Conservation (phyloP, 2,797 vertebrate genomes). For the Threskiornis aethiopicus region DNA sequence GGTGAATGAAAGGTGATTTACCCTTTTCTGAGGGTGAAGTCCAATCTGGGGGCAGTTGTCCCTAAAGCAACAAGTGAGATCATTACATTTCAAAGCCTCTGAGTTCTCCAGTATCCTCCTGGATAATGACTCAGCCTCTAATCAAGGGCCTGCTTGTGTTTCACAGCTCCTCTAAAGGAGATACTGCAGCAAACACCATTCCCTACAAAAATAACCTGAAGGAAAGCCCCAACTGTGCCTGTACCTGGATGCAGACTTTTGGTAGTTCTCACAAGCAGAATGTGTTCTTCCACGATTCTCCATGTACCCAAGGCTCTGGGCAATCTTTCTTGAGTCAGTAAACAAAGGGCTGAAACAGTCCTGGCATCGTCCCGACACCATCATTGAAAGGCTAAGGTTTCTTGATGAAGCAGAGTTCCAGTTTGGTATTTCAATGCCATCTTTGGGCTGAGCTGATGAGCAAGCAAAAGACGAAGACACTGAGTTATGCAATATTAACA, state of each 20-base stretch:
- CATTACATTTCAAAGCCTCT: background rate
- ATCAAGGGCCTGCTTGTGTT: background rate
- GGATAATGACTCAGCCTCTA: background rate
- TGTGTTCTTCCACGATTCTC: background rate
- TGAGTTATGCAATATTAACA: background rate
- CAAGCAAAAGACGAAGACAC: background rate
- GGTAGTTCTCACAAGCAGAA: background rate
- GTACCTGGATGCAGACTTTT: constrained; percentile 54
- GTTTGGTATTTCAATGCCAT: background rate
- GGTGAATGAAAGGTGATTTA: background rate
- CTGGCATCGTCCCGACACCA: background rate
- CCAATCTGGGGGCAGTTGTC: background rate
- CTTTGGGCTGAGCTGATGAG: background rate
- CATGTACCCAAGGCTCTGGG: background rate
- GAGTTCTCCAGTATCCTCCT: background rate
- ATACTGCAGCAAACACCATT: background rate
- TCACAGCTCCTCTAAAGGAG: background rate
- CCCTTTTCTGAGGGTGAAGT: background rate
- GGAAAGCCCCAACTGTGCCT: background rate
- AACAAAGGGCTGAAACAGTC: constrained; percentile 47
- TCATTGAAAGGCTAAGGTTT: background rate
- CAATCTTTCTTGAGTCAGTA: background rate
- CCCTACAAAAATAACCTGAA: background rate
- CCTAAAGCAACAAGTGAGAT: background rate
- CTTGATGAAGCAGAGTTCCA: background rate